Base-by-base conservation (phyloP, 1,140 invertebrate genomes). In the Hylaeus anthracinus region DNA sequence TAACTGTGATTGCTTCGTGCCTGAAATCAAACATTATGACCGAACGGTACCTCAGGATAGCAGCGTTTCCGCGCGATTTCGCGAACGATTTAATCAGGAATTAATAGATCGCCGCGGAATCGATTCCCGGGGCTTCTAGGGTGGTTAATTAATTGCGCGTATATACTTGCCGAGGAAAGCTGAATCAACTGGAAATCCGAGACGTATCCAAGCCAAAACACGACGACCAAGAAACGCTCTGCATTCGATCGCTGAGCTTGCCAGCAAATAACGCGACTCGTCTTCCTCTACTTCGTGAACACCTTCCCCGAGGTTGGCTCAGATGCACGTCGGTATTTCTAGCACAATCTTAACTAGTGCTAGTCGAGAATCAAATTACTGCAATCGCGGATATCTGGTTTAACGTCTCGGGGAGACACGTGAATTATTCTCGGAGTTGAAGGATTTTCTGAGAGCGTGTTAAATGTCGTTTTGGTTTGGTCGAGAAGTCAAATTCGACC, bases 261-360 rank as follows among this genome's bases (percentile, higher is more conserved):
- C 48, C 65, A 26, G 64, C 55, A 83, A 86, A 86, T 86, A 79
- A 79, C 61, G 51, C 63, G 55, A 53, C 43, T 77, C 61, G 51
- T 67, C 73, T 82, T 63, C 69, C 41, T 67, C 65, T 55, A 83
- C 80, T 86, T 86, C 26, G 75, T 72, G 65, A 83, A 86, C 74
- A 76, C 9, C 65, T 48, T 1, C 14, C 15, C 4, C 41, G 14
- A 45, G 43, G 10, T 5, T 26, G 64, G 5, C 5, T 12, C 45
- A 45, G 55, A 48, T 63, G 53, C 26, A 39, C 43, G 4, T 2
- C 43, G 48, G 58, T 48, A 43, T 6, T 37, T 45, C 70, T 72
- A 43, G 51, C 51, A 51, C 6, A 9, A 51, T 15, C 8, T 14
- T 67, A 37, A 26, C 14, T 8, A 5, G 1, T 43, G 10, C 9